These are phyloP conservation scores for Vulpes ferrilata DNA, from an alignment of 2,113 vertebrate species.

Conservation along the genomic window DNA sequence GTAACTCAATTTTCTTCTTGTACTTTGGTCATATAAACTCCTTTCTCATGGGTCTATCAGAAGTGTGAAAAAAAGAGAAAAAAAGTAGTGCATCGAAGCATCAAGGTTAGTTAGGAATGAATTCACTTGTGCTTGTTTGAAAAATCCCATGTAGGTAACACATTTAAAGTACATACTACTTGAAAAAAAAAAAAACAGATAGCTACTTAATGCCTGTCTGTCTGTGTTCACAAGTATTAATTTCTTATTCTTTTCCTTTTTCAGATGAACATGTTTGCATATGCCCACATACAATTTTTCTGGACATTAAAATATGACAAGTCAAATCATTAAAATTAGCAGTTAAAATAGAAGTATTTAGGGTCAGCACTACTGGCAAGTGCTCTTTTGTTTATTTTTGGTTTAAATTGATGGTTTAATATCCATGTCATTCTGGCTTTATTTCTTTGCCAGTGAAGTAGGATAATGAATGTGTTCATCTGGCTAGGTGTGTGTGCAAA, in stretches of 20 bases:
- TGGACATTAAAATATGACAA: slow-evolving; percentile 6
- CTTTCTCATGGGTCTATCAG: background rate
- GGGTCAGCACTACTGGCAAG: background rate
- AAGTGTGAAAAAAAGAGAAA: slow-evolving; percentile 25
- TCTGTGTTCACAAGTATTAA: background rate
- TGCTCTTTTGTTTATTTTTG: background rate
- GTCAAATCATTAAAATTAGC: background rate
- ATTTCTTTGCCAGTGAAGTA: background rate
- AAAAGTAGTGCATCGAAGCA: background rate
- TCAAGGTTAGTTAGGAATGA: slow-evolving; percentile 6
- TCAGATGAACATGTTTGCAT: background rate
- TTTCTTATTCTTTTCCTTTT: slow-evolving; percentile 30
- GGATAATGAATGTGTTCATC: background rate
- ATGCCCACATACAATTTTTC: background rate
- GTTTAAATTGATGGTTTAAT: background rate
- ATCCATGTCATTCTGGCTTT: background rate
- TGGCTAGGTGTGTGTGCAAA: background rate
- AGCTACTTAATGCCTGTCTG: background rate
- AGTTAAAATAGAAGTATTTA: background rate
- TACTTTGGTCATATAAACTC: background rate
- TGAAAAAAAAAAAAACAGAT: background rate
- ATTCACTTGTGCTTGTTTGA: slow-evolving; percentile 43
- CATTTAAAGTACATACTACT: background rate
- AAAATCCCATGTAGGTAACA: slow-evolving; percentile 12
- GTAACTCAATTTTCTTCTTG: background rate